Conservation (phyloP, 2,797 vertebrate species). For the Rousettus madagascariensis region DNA sequence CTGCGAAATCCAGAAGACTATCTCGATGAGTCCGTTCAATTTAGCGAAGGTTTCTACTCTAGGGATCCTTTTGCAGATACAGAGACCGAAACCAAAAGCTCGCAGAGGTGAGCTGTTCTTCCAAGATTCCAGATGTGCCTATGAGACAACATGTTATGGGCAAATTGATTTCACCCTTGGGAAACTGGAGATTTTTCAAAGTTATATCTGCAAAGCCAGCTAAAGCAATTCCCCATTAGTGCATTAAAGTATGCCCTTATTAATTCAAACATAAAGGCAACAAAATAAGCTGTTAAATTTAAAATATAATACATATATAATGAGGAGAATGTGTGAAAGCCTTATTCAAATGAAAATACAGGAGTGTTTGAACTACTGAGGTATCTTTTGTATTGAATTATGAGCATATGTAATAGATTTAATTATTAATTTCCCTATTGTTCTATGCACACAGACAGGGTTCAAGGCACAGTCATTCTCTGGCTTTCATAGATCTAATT, state of each 20-base stretch:
- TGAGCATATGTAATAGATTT: conserved; percentile 98
- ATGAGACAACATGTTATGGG: conserved; percentile 81
- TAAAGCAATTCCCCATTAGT: conserved; percentile 85
- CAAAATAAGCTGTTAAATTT: conserved; percentile 89
- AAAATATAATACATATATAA: conserved; percentile 89
- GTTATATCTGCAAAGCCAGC: conserved; percentile 81
- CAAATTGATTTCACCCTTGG: conserved; percentile 85
- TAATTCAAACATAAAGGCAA: conserved; percentile 87
- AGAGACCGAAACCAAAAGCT: conserved; percentile 72
- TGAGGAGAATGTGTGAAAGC: conserved; percentile 85
- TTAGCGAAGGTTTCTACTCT: conserved; percentile 71
- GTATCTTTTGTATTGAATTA: conserved; percentile 94
- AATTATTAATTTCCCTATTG: conserved; percentile 95
- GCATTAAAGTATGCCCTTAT: conserved; percentile 87
- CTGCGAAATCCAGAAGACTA: conserved; percentile 73
- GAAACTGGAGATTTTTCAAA: conserved; percentile 81
- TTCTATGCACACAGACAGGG: conserved; percentile 88
- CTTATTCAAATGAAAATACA: conserved; percentile 88
- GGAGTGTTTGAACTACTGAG: conserved; percentile 86
- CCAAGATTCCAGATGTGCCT: conserved; percentile 79
- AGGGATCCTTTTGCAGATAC: conserved; percentile 66
- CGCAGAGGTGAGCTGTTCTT: conserved; percentile 66
- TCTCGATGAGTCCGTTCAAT: conserved; percentile 67
- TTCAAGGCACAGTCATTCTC: conserved; percentile 94
- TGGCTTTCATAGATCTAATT: conserved; percentile 97